A percentile compares a stretch with the other conserved stretches of the same genome.
Evolutionary conservation across 2,113 vertebrate genomes (phyloP).

Genomic region (Ceyx melanurus): DNA sequence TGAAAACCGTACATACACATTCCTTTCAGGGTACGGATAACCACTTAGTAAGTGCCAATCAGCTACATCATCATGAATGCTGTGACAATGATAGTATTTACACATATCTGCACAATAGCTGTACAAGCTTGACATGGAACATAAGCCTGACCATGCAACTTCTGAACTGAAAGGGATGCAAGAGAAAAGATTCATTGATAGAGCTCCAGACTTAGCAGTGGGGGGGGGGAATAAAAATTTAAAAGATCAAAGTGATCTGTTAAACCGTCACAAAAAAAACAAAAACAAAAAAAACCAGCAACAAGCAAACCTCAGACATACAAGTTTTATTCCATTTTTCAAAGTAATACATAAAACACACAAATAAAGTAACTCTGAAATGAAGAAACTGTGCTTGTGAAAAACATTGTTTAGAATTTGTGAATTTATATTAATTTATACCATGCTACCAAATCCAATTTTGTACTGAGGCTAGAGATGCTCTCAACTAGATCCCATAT

Average conservation of each 20-base stretch:
- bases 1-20: not conserved
- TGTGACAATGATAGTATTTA: not conserved
- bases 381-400: not conserved
- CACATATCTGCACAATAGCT: not conserved
- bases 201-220: not conserved
- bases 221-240: rapidly evolving
- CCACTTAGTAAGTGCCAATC: not conserved
- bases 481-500: not conserved
- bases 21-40: not conserved
- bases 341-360: not conserved
- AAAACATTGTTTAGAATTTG: not conserved
- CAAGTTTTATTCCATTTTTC: not conserved
- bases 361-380: not conserved
- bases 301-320: too few species aligned
- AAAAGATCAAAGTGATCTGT: not conserved
- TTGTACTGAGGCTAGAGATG: not conserved
- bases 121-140: not conserved
- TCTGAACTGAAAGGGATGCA: not conserved
- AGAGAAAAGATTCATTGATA: not conserved
- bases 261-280: not conserved
- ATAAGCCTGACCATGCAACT: not conserved
- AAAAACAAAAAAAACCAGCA: not conserved
- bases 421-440: not conserved
- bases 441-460: not conserved
- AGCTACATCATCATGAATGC: not conserved